Conservation (phyloP, 2,113 vertebrate species). For the Crotophaga sulcirostris region DNA sequence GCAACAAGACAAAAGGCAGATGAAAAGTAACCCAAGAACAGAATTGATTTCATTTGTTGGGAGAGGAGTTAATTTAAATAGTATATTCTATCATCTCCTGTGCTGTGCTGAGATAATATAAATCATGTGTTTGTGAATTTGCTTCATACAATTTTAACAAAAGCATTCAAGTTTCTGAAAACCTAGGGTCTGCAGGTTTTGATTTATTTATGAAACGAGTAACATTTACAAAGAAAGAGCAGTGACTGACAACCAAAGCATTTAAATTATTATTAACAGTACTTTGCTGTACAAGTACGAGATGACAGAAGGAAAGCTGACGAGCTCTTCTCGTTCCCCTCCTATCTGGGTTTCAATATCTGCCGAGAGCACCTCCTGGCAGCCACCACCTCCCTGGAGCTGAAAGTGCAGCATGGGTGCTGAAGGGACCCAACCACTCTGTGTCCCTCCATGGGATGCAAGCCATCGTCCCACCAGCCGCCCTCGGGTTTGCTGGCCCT, state of each 20-base stretch:
- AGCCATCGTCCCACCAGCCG: neutral
- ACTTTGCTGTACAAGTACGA: slow-evolving; percentile 61
- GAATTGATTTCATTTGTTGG: slow-evolving; percentile 99
- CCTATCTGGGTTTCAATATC: neutral
- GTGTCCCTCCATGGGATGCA: fast-evolving
- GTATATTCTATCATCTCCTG: slow-evolving; percentile 94
- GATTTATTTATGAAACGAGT: slow-evolving; percentile 84
- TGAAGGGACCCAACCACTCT: fast-evolving
- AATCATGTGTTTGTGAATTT: slow-evolving; percentile 94
- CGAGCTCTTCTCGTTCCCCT: neutral
- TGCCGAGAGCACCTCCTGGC: fast-evolving
- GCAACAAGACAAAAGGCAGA: slow-evolving; percentile 99
- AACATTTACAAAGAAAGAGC: slow-evolving; percentile 84
- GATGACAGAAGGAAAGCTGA: slow-evolving; percentile 25
- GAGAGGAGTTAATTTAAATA: slow-evolving; percentile 99
- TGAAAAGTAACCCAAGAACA: slow-evolving; percentile 98
- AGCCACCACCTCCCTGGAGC: fast-evolving
- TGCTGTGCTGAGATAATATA: slow-evolving; percentile 93
- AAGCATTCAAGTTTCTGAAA: slow-evolving; percentile 97
- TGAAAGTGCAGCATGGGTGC: fast-evolving
- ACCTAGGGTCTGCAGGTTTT: slow-evolving; percentile 83
- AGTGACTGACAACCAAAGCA: slow-evolving; percentile 76
- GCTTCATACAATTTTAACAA: slow-evolving; percentile 96
- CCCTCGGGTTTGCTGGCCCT: fast-evolving
- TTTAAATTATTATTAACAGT: slow-evolving; percentile 79